Conservation (phyloP, 2,113 vertebrate genomes). For the Symphodus melops region DNA sequence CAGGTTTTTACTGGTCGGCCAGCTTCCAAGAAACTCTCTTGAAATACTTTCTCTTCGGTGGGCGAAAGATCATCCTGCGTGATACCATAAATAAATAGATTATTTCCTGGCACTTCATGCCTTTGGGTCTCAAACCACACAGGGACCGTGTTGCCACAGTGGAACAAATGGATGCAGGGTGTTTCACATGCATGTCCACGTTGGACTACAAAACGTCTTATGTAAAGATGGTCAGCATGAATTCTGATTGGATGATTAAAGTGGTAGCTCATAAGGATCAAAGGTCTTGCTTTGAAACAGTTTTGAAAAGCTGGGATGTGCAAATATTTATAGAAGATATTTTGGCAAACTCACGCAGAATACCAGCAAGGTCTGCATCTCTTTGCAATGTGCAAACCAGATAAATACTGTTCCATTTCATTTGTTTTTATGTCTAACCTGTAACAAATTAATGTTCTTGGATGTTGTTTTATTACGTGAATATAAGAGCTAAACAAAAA, state of each 20-base stretch:
- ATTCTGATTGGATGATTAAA: neutral
- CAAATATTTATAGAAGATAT: neutral
- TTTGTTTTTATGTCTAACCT: slow-evolving; percentile 30
- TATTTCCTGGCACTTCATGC: slow-evolving; percentile 38
- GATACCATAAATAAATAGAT: slow-evolving; percentile 46
- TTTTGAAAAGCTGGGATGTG: neutral
- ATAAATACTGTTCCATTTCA: slow-evolving; percentile 19
- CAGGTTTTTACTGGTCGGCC: slow-evolving; percentile 37
- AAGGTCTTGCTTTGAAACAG: neutral
- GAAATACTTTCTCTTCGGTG: slow-evolving; percentile 27
- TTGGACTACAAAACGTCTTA: neutral
- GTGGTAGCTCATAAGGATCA: neutral
- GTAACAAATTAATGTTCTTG: neutral
- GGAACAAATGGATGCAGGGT: slow-evolving; percentile 2
- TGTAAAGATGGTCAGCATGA: neutral
- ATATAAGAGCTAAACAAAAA: slow-evolving; percentile 32
- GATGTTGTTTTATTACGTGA: slow-evolving; percentile 41
- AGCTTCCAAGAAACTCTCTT: slow-evolving; percentile 33
- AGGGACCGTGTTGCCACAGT: slow-evolving; percentile 5
- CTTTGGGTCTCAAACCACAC: neutral
- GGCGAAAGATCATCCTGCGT: slow-evolving; percentile 42
- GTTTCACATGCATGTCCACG: neutral
- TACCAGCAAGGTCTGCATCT: neutral
- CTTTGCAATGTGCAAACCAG: slow-evolving; percentile 7
- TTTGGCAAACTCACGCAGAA: neutral